Evolutionary conservation across 2,888 invertebrate genomes (phyloP).

Genomic region (Leptinotarsa rubiginosa): DNA sequence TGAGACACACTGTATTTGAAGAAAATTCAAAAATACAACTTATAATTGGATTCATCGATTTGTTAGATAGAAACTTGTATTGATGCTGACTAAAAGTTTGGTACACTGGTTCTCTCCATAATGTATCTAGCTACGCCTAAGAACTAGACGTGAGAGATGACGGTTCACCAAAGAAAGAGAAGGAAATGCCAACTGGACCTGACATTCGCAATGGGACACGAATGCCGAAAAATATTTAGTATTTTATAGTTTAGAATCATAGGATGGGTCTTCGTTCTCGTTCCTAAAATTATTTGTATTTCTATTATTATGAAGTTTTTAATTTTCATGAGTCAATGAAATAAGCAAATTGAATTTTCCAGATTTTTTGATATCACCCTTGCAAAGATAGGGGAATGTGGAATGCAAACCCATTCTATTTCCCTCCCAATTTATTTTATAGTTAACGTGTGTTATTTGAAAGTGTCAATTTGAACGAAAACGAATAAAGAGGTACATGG

Average conservation of each 20-base stretch:
- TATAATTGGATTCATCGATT: no score
- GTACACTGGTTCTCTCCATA: no score
- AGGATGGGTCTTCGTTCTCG: neutral
- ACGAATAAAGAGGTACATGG: conserved; percentile 3
- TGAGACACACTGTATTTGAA: no score
- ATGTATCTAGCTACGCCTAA: neutral
- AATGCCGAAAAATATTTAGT: neutral
- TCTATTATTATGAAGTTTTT: neutral
- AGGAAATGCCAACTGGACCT: neutral
- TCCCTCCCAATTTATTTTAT: neutral
- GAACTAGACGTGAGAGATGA: neutral
- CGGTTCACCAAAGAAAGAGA: neutral
- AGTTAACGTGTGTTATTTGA: neutral
- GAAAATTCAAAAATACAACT: no score
- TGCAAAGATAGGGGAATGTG: neutral
- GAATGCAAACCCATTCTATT: conserved; percentile 1
- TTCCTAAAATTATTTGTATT: neutral
- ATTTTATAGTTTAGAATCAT: neutral
- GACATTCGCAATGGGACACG: neutral
- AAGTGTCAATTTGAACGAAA: neutral
- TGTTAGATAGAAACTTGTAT: no score
- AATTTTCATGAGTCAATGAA: no score
- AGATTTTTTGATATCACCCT: no score
- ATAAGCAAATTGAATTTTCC: no score
- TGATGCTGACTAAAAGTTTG: no score